Evolutionary conservation across 2,113 vertebrate genomes (phyloP).

Genomic region (Nerophis ophidion): DNA sequence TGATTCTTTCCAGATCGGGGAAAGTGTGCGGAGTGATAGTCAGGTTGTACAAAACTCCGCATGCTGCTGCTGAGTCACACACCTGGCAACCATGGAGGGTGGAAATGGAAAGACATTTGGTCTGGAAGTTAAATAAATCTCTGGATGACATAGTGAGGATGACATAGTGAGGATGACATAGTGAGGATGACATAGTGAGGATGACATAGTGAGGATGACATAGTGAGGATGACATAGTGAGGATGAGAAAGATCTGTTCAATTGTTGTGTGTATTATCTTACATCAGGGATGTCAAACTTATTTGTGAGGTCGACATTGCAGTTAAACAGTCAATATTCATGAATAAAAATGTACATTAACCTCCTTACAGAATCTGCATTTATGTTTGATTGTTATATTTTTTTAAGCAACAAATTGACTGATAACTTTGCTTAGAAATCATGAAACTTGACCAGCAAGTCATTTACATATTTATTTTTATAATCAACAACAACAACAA

Average conservation of each 20-base stretch:
- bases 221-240: slow-evolving; percentile 13
- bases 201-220: slow-evolving; percentile 39
- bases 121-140: no score
- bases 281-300: no score
- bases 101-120: slow-evolving; percentile 3
- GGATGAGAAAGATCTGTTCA: slow-evolving; percentile 18
- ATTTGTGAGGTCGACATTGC: no score
- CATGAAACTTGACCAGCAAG: no score
- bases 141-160: slow-evolving; percentile 28
- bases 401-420: no score
- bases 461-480: no score
- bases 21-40: slow-evolving; percentile 40
- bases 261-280: neutral
- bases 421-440: no score
- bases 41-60: slow-evolving; percentile 48
- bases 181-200: slow-evolving; percentile 17
- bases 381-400: no score
- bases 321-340: no score
- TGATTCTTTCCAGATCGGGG: slow-evolving; percentile 52
- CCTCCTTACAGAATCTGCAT: no score
- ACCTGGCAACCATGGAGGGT: slow-evolving; percentile 12
- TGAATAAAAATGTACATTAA: no score
- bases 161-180: slow-evolving; percentile 25
- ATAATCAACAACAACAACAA: no score
- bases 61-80: slow-evolving; percentile 45